Evolutionary conservation across 2,888 invertebrate species (phyloP), one percentile per base, ranked within the genome.

Genomic region (Orthonychiurus folsomi): DNA sequence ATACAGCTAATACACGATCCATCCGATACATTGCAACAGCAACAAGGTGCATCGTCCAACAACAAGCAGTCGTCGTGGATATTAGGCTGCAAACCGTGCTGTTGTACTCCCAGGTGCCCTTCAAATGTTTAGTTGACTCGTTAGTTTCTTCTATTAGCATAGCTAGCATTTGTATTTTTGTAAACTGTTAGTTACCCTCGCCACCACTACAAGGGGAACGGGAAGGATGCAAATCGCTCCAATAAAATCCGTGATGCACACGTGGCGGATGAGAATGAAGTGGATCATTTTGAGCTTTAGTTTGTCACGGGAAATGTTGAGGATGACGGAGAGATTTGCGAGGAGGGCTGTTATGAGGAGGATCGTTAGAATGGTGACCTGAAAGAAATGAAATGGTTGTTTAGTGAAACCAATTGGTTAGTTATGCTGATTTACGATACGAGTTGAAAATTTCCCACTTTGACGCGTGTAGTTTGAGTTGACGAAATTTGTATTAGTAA

Each of bases 1-100:
- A 74, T 21, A 73, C 69, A 3, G 74, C 74, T 9, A 73, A 59
- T 21, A 72, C 68, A 2, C 74, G 59, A 62, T 73, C 74, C 5
- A 71, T 68, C 48, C 69, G 61, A 55, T 71, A 71, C 3, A 71
- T 48, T n/a, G 68, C 69, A 23, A 71, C 71, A 23, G 71, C 69
- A 37, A 75, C 66, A 48, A 75, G 63, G 63, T 75, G 75, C 71
- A 74, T 74, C 47, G 74, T 69, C 74, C 75, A 75, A 24, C 72
- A 66, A 3, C 71, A 65, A 3, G 74, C 73, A 55, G 74, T 75
- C 28, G 73, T 70, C 53, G 71, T 59, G 9, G 59, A 59, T 53
- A 73, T 71, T 26, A 70, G 61, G 9, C 67, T 63, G 63, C 74
- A 74, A 20, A 73, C 65, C 18, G 60, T 60, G 24, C 66, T 57